Evolutionary conservation across 2,113 vertebrate species (phyloP).

Genomic region (Leiothrix lutea): DNA sequence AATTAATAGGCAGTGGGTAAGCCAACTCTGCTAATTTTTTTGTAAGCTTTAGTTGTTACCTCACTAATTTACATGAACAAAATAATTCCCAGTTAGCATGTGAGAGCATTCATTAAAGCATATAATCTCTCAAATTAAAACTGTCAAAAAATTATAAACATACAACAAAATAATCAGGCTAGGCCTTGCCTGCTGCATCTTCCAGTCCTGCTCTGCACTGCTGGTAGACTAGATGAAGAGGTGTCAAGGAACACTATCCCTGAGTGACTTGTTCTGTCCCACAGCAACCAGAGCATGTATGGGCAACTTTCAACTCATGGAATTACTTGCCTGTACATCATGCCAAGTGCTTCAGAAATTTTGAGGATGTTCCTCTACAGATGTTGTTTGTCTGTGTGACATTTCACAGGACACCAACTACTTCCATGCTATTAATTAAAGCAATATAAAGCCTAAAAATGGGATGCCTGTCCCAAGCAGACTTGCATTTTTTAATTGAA

Average conservation of each 20-base stretch:
- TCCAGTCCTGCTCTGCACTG: not conserved
- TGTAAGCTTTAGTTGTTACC: not conserved
- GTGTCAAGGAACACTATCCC: not conserved
- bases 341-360: not conserved
- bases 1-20: slow-evolving; percentile 84
- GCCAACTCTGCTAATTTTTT: not conserved
- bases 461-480: not conserved
- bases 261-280: not conserved
- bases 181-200: not conserved
- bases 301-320: not conserved
- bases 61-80: not conserved
- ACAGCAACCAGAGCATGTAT: not conserved
- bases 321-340: not conserved
- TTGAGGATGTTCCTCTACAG: not conserved
- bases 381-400: not conserved
- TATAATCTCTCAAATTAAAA: not conserved
- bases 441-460: not conserved
- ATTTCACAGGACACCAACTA: not conserved
- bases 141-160: not conserved
- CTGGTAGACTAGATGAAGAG: not conserved
- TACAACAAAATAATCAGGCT: not conserved
- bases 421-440: not conserved
- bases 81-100: not conserved
- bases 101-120: not conserved
- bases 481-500: not conserved